Base-by-base conservation (phyloP, 2,113 vertebrate species). In the Apteryx owenii region DNA sequence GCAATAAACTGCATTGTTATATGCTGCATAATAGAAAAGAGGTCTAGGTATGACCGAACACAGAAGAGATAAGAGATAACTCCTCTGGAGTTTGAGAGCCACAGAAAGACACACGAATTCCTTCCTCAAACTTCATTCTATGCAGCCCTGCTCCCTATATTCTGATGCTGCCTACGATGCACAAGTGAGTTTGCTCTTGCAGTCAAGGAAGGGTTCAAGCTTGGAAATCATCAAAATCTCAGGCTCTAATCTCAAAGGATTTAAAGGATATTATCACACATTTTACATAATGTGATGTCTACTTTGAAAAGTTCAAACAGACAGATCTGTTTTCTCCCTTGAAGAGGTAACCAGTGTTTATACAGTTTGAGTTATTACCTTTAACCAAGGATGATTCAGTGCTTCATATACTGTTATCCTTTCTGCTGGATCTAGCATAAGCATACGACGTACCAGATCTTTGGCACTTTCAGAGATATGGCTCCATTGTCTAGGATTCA, bases 391-490 rank as follows among this genome's bases (percentile, higher is more conserved):
- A 97, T 99, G 99, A 98, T 99, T 99, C 94, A 99, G 98, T 65
- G 99, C 99, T 98, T 99, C 99, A 86, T 99, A 99, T 77, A 99
- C 99, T 16, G 99, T 99, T 99, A 99, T 99, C 92, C 99, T 99
- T 98, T 99, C 99, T 21, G 99, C 99, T 22, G 99, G 99, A 95
- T 99, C 99, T 98, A 99, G 98, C 99, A 99, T 99, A 94, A 99
- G 98, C 99, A 99, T 99, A 94, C 99, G 99, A 20, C 99, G 98
- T 80, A 99, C 99, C 97, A 99, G 98, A 91, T 99, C 99, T 98
- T 99, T 99, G 98, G 99, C 99, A 97, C 99, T 99, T 98, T 99
- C 99, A 25, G 99, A 99, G 97, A 99, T 99, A 98, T 99, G 99
- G 98, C 98, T 98, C 99, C 99, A 99, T 83, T 99, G 99, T 90